Evolutionary conservation across 1,140 invertebrate genomes (phyloP), one percentile per base, ranked within the genome.

Genomic region (Philopotamus ludificatus): DNA sequence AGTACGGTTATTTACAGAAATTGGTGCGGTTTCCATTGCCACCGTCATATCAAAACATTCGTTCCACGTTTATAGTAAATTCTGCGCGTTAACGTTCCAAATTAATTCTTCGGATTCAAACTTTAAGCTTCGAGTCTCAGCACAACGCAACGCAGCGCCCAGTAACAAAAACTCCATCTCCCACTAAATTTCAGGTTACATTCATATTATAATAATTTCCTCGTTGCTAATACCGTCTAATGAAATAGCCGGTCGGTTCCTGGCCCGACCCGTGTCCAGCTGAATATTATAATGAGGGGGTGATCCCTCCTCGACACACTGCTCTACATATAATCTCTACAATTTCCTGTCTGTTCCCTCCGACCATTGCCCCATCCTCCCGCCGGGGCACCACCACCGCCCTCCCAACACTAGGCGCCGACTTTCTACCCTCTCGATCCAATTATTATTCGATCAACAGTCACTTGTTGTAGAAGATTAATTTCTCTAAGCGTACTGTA

Each of bases 371-470:
- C 3, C 8, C 3, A 22, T 3, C 21, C 22, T 18, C 49, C 49
- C 21, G 18, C 4, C 23, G 26, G 22, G 10, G 51, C 22, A 9
- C 21, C 47, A 16, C 7, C 47, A 50, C 18, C 9, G 16, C 44
- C 44, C 44, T 16, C 44, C 9, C 9, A 45, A 45, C 44, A 4
- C 22, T 44, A 10, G 21, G 39, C 44, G 42, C 57, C 57, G 23
- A 7, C 21, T 28, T 45, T 60, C 57, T 22, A 47, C 42, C 57
- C 57, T 26, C 42, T 47, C 41, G 18, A 60, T 60, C 57, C 57
- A 60, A 60, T 60, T 60, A 60, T 60, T 60, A 60, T 60, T 60
- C 57, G 57, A 60, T 60, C 57, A 60, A 60, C 57, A 60, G 57
- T 60, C 57, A 60, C 57, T 60, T 60, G 57, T 60, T 60, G 57